phyloP scores from a whole-genome alignment of 1,140 invertebrate species.

The Drosophila sucinea region DNA sequence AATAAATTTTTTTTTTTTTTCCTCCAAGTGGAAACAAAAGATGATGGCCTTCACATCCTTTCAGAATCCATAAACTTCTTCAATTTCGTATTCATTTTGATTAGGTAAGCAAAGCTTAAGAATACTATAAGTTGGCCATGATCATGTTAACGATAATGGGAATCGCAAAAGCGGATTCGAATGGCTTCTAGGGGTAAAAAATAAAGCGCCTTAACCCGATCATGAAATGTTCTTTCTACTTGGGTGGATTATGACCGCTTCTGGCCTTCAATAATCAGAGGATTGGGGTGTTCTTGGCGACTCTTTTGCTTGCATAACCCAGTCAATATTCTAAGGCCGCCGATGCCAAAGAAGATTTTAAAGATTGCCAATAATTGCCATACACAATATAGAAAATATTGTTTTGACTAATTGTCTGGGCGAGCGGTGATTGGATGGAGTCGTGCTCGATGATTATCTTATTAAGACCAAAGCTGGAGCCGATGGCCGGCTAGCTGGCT shows the following conservation, averaged over 20 bases:
- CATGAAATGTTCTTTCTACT: no score
- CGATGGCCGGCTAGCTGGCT: slow-evolving; percentile 25
- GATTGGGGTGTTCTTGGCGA: slow-evolving; percentile 4
- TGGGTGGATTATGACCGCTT: background rate
- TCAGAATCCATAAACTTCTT: background rate
- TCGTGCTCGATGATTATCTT: slow-evolving; percentile 65
- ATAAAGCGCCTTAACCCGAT: slow-evolving; percentile 58
- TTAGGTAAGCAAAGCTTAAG: background rate
- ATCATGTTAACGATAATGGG: slow-evolving; percentile 62
- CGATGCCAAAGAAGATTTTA: slow-evolving; percentile 77
- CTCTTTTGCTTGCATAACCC: slow-evolving; percentile 54
- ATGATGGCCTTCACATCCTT: slow-evolving; percentile 6
- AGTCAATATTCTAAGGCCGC: slow-evolving; percentile 59
- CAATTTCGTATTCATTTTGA: background rate
- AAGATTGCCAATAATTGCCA: slow-evolving; percentile 70
- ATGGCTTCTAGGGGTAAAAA: slow-evolving; percentile 51
- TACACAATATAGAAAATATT: slow-evolving; percentile 54
- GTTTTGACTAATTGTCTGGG: slow-evolving; percentile 74
- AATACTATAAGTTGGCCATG: background rate
- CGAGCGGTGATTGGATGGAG: slow-evolving; percentile 52
- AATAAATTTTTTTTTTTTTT: background rate
- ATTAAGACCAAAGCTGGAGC: slow-evolving; percentile 42
- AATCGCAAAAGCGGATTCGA: slow-evolving; percentile 71
- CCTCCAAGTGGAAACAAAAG: background rate
- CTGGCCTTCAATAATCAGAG: background rate